Evolutionary conservation across 2,113 vertebrate species (phyloP), one percentile per base, ranked within the genome.

Genomic region (Pimephales promelas): DNA sequence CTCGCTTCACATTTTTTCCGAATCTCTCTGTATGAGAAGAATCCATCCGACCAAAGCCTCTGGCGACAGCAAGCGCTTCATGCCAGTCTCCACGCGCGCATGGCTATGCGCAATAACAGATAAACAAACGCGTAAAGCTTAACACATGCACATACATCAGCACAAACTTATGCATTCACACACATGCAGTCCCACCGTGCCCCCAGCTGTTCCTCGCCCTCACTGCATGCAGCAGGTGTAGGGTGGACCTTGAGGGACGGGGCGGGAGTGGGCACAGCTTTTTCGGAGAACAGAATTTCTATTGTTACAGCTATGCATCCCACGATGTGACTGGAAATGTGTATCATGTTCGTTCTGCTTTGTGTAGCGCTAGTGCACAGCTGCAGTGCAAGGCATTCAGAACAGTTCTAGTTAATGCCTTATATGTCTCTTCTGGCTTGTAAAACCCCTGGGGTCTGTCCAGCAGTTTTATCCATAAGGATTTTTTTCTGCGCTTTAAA

Each of bases 1-100:
- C 85, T 91, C 91, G 90, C 87, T 88, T 86, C 87, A 87, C 87
- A 94, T 93, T 93, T 92, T 94, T 94, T 94, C 94, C 92, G 91
- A 93, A 91, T 93, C 93, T 93, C 88, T 81, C 88, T 89, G 75
- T 86, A 83, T 70, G 85, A 85, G 87, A 91, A 91, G 91, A 90
- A 94, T 93, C 92, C 36, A 89, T 87, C 91, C 87, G 87, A 88
- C 86, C 91, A 94, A 93, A 94, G 93, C 92, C 91, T 79, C 87
- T 16, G 94, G 94, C 93, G 94, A 94, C 94, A 87, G 85, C 84
- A 47, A 80, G 90, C 86, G 89, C 88, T 85, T 84, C 84, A 45
- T 89, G 92, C 86, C 87, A 75, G 74, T 82, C 57, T 76, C 59
- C 83, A 68, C 45, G 62, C 54, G 71, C 47, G 83, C 59, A 40